Conservation (phyloP, 2,797 vertebrate genomes). For the Anableps anableps region DNA sequence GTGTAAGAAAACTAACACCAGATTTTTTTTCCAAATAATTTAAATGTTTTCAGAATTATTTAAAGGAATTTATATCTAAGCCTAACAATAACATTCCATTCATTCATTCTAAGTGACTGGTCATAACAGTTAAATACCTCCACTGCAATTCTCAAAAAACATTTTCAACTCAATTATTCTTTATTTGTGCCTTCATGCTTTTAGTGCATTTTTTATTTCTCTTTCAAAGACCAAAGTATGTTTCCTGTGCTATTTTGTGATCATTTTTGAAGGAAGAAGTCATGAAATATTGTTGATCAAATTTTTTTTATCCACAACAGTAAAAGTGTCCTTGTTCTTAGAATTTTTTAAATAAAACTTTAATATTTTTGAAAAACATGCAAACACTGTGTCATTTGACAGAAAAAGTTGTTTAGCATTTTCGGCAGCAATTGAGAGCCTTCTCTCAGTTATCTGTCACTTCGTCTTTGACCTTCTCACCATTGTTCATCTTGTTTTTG, state of each 20-base stretch:
- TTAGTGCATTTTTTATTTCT: background rate
- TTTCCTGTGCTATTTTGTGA: background rate
- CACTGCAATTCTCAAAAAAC: background rate
- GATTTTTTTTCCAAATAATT: conserved; percentile 18
- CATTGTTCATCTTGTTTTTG: conserved; percentile 63
- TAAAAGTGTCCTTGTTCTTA: background rate
- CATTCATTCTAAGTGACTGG: background rate
- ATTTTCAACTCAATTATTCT: conserved; percentile 1
- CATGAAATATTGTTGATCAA: background rate
- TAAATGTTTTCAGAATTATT: conserved; percentile 5
- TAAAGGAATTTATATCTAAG: background rate
- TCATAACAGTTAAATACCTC: background rate
- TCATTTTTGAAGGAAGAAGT: background rate
- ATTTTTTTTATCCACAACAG: background rate
- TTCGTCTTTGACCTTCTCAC: conserved; percentile 66
- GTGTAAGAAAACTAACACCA: conserved; percentile 1
- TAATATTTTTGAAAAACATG: conserved; percentile 10
- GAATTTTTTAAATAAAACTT: conserved; percentile 15
- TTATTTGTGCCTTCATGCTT: background rate
- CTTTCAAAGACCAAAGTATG: background rate
- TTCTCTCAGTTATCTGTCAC: conserved; percentile 55
- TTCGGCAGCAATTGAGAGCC: conserved; percentile 42
- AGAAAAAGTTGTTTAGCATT: conserved; percentile 36
- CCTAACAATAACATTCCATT: background rate
- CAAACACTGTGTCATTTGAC: conserved; percentile 14